Percentiles rank a stretch among this genome's conserved stretches.
phyloP scores from a whole-genome alignment of 1,140 invertebrate genomes.

The Bombus sibiricus region DNA sequence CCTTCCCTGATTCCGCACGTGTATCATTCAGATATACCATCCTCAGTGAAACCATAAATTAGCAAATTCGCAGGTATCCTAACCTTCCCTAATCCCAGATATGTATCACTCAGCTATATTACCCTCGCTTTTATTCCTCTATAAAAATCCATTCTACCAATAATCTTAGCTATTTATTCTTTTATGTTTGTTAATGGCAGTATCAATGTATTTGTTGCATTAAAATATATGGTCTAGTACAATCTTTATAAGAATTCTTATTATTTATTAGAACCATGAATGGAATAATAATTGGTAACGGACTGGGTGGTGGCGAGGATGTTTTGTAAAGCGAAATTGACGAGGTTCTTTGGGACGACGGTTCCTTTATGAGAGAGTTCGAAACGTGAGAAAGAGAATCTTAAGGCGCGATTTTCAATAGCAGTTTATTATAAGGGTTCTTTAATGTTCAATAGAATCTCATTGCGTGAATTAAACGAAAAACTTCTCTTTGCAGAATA shows the following conservation, averaged over 20 bases:
- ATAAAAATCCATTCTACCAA: background rate
- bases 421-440: background rate
- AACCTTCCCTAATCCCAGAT: background rate
- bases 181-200: no score
- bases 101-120: background rate
- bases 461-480: background rate
- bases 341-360: background rate
- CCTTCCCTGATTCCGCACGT: no score
- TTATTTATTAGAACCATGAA: background rate
- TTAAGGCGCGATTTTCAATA: background rate
- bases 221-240: no score
- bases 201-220: no score
- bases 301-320: no score
- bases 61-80: background rate
- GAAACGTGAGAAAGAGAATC: background rate
- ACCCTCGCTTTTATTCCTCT: background rate
- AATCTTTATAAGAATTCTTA: no score
- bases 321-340: conserved; percentile 2
- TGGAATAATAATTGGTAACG: background rate
- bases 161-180: background rate
- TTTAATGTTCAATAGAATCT: background rate
- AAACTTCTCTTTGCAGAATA: background rate
- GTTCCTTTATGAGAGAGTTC: background rate
- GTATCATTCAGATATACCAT: no score
- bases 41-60: background rate